Evolutionary conservation across 2,888 invertebrate species (phyloP).

Genomic region (Caenorhabditis drosophilae): DNA sequence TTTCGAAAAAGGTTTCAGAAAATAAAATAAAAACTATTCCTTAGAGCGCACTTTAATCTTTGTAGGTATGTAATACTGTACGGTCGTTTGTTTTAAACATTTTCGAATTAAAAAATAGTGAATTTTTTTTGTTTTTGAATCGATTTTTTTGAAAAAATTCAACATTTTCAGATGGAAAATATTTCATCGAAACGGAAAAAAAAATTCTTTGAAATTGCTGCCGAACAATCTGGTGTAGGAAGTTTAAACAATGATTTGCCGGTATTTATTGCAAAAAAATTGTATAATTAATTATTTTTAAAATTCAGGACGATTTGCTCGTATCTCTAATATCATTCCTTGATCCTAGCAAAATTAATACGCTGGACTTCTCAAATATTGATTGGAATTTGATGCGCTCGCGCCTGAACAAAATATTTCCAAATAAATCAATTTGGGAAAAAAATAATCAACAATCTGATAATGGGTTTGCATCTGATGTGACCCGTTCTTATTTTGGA

Average conservation of each 20-base stretch:
- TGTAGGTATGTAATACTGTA: no score
- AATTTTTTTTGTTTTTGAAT: no score
- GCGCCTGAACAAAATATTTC: background rate
- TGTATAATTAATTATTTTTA: background rate
- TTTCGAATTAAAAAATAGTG: no score
- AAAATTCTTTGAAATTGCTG: constrained; percentile 16
- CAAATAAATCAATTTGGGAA: background rate
- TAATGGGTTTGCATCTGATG: background rate
- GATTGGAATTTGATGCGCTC: constrained; percentile 14
- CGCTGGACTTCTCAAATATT: constrained; percentile 2
- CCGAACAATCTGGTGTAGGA: constrained; percentile 16
- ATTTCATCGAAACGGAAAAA: background rate
- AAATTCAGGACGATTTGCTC: constrained; percentile 14
- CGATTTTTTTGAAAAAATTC: no score
- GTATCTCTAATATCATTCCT: constrained; percentile 10
- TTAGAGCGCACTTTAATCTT: no score
- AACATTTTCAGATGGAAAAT: background rate
- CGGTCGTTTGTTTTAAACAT: no score
- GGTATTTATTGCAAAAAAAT: constrained; percentile 4
- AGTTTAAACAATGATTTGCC: constrained; percentile 15
- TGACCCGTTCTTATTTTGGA: background rate
- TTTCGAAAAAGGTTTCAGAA: no score
- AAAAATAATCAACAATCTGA: no score
- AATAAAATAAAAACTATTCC: no score
- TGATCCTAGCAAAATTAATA: constrained; percentile 13